Evolutionary conservation across 2,113 vertebrate genomes (phyloP), one percentile per base, ranked within the genome.

Genomic region (Pseudorhombus dupliciocellatus): DNA sequence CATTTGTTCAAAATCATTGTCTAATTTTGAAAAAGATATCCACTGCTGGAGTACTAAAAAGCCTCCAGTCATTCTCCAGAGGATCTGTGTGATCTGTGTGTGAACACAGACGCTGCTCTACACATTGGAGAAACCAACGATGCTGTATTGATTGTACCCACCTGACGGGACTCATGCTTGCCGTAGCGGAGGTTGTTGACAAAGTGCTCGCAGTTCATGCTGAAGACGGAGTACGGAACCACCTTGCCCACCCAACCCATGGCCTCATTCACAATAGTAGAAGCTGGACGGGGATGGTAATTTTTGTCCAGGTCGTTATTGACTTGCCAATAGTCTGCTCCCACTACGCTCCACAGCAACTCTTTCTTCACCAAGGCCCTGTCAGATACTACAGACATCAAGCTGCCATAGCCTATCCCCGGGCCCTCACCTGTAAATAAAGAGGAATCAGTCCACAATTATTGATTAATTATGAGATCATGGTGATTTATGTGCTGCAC

Each of bases 141-240:
- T 31, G 31, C 10, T 2, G 31, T 34, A 9, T 34, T 34, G 31
- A 34, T 34, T 51, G 7, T 16, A 68, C 74, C 4, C 40, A 96
- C 95, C 95, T 96, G 96, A 2, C 93, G 92, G 10, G 94, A 95
- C 70, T 94, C 88, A 0, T 89, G 0, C 5, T 91, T 87, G 3
- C 93, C 94, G 0, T 95, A 96, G 73, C 94, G 92, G 61, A 96
- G 76, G 3, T 91, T 76, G 1, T 85, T 95, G 28, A 70, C 95
- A 81, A 96, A 95, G 82, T 95, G 91, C 66, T 96, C 95, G 40
- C 94, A 96, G 87, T 95, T 96, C 0, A 50, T 7, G 0, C 46
- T 75, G 34, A 90, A 11, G 40, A 94, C 1, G 11, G 79, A 81
- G 66, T 94, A 95, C 0, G 80, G 44, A 70, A 89, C 30, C 62